Evolutionary conservation across 2,888 invertebrate genomes (phyloP).

Genomic region (Seira ritae): DNA sequence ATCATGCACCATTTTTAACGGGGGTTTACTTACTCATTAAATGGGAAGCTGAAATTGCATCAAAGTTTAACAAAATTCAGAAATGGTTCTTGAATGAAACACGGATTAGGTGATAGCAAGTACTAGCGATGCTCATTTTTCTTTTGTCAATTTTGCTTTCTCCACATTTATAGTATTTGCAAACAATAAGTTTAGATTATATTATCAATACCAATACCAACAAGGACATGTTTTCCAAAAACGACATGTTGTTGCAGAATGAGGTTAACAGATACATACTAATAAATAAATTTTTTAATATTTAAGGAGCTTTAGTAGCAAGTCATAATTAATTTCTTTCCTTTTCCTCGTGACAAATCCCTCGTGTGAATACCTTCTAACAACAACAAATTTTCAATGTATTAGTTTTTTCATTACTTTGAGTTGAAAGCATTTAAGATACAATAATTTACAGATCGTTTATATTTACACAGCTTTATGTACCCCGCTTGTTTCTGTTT

Average conservation of each 20-base stretch:
- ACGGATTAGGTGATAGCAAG: no score
- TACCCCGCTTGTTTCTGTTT: conserved; percentile 12
- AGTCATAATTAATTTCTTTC: conserved; percentile 20
- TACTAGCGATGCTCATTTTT: no score
- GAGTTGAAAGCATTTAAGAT: conserved; percentile 62
- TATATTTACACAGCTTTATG: conserved; percentile 10
- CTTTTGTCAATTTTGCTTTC: no score
- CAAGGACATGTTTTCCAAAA: no score
- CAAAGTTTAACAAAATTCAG: no score
- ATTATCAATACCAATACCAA: no score
- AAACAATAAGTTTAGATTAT: no score
- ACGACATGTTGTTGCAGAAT: no score
- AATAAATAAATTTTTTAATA: neutral
- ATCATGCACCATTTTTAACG: conserved; percentile 6
- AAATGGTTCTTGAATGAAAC: no score
- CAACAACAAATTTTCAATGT: neutral
- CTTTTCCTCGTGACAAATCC: neutral
- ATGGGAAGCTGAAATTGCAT: no score
- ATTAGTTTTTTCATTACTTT: conserved; percentile 44
- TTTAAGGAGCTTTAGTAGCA: neutral
- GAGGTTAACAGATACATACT: neutral
- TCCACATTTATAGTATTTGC: no score
- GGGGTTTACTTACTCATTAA: neutral
- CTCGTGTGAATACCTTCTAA: neutral
- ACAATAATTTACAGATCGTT: conserved; percentile 58